Percentiles rank a stretch among this genome's conserved stretches.
phyloP scores from a whole-genome alignment of 2,888 invertebrate species.

The Cataglyphis livida region DNA sequence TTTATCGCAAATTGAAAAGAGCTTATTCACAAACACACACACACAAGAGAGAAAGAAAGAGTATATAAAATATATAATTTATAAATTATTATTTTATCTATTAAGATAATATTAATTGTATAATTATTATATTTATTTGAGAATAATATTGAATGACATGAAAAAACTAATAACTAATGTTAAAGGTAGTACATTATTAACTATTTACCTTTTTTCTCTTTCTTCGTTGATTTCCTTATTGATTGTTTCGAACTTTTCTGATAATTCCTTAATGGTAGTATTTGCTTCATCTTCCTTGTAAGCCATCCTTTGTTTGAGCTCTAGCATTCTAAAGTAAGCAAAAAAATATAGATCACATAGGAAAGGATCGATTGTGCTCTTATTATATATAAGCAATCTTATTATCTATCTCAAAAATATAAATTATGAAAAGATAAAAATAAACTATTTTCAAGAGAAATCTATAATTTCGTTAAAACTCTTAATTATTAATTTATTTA shows the following conservation, averaged over 20 bases:
- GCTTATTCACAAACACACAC: background rate
- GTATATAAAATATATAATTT: background rate
- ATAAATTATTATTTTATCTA: background rate
- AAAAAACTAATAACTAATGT: background rate
- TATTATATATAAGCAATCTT: background rate
- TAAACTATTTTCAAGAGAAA: background rate
- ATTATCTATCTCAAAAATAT: background rate
- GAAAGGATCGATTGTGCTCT: background rate
- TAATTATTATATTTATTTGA: background rate
- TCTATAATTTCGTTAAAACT: background rate
- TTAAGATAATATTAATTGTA: slow-evolving; percentile 11
- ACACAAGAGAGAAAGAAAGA: no score
- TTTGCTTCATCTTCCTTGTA: slow-evolving; percentile 72
- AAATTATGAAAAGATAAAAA: background rate
- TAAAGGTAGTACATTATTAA: background rate
- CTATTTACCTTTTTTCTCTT: slow-evolving; percentile 68
- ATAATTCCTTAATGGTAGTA: slow-evolving; percentile 64
- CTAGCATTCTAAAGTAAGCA: slow-evolving; percentile 71
- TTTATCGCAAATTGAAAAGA: background rate
- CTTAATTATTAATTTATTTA: background rate
- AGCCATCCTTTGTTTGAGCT: slow-evolving; percentile 76
- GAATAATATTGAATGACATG: background rate
- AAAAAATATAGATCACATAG: background rate
- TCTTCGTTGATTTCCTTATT: slow-evolving; percentile 63
- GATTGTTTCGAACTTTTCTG: slow-evolving; percentile 64